Base-by-base conservation (phyloP, 2,888 invertebrate genomes). In the Cerceris rybyensis region DNA sequence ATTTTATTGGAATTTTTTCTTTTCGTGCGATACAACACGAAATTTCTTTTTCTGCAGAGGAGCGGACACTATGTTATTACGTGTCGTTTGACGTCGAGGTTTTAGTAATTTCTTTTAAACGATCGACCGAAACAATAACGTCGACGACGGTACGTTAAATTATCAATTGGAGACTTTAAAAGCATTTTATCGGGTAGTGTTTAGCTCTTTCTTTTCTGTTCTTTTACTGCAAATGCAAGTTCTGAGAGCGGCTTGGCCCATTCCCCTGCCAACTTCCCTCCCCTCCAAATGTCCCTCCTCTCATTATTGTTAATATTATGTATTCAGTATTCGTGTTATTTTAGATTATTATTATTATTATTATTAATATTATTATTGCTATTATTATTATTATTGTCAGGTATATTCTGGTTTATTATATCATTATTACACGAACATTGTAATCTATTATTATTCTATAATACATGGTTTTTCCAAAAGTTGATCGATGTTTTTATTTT, bases 291-390 rank as follows among this genome's bases (percentile, higher is more conserved):
- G 75, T 80, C 70, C 69, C 64, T 74, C 77, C 80, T 81, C 80
- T 75, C 70, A 83, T 79, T 83, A 82, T 87, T 88, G 80, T 88
- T 83, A 85, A 82, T 88, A 85, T 84, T 82, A 87, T 88, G 82
- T 86, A 88, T 87, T 88, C 88, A 89, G 89, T 90, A 89, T 89
- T 90, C 79, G 85, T 80, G 86, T 88, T 89, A 87, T 86, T 89
- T 89, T 87, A 88, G 80, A 86, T 75, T 85, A 75, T 83, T 84
- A 82, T 86, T 86, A 81, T 75, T 71, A 76, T 75, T 78, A 82
- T 86, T 86, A 81, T 75, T 71, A 76, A 73, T 78, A 82, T 86
- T 80, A 75, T 83, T 84, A 82, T 86, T 86, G 80, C 71, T 71
- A 76, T 75, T 78, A 82, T 86, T 86, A 81, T 75, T 71, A 76